These are phyloP conservation scores for Tiphia femorata DNA, from an alignment of 2,888 invertebrate genomes.

Conservation along the genomic window DNA sequence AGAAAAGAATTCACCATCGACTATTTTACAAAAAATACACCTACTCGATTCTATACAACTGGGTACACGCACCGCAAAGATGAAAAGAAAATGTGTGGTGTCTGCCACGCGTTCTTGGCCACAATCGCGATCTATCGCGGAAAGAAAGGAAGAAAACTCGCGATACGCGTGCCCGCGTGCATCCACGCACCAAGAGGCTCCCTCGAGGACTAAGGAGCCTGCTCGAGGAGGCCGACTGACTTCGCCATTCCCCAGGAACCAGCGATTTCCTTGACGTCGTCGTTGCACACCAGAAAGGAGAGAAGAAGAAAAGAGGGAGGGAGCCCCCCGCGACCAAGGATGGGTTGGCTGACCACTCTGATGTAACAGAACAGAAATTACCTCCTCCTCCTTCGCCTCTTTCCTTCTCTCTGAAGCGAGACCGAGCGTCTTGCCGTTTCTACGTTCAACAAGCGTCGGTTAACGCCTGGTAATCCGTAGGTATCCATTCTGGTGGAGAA, in stretches of 20 bases:
- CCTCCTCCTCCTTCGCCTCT: too few relatives aligned
- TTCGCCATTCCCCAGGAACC: slow-evolving; percentile 24
- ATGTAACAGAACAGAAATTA: slow-evolving; percentile 65
- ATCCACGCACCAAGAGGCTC: slow-evolving; percentile 34
- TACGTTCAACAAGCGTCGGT: too few relatives aligned
- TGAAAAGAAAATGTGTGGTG: not conserved
- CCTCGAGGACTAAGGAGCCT: slow-evolving; percentile 44
- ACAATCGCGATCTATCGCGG: not conserved
- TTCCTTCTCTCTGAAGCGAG: slow-evolving; percentile 24
- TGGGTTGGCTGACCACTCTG: slow-evolving; percentile 62
- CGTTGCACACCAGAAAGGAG: not conserved
- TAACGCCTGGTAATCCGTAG: too few relatives aligned
- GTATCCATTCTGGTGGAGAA: too few relatives aligned
- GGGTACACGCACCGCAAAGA: not conserved
- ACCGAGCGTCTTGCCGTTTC: too few relatives aligned
- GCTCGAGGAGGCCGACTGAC: slow-evolving; percentile 28
- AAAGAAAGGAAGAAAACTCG: not conserved
- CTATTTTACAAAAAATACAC: not conserved
- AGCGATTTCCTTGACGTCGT: slow-evolving; percentile 14
- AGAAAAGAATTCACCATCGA: too few relatives aligned
- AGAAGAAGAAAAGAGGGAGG: slow-evolving; percentile 29
- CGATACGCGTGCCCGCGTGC: not conserved
- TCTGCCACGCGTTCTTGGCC: too few relatives aligned
- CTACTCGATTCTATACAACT: not conserved
- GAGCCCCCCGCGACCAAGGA: slow-evolving; percentile 39